phyloP scores from a whole-genome alignment of 1,140 invertebrate genomes.

The Epicauta chinensis region DNA sequence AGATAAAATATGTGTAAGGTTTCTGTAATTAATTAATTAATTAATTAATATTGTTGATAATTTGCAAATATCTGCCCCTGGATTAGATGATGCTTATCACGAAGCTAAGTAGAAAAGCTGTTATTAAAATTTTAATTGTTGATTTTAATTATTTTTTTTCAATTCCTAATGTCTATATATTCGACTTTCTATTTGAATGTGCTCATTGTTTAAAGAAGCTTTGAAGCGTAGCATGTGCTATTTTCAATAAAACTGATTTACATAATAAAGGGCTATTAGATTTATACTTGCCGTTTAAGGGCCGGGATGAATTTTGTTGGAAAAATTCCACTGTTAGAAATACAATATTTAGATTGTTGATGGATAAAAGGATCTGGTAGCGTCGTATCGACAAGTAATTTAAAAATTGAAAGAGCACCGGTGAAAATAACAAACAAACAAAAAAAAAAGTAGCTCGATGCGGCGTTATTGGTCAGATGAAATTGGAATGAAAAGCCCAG shows the following conservation, averaged over 20 bases:
- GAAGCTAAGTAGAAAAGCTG: background rate
- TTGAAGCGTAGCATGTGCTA: too few species aligned
- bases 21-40: too few species aligned
- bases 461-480: slow-evolving; percentile 19
- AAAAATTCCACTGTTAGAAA: slow-evolving; percentile 5
- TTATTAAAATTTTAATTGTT: background rate
- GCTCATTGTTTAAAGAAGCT: slow-evolving; percentile 1
- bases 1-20: too few species aligned
- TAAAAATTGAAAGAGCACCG: background rate
- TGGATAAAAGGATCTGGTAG: too few species aligned
- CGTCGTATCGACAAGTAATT: slow-evolving; percentile 3
- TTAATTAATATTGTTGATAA: too few species aligned
- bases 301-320: background rate
- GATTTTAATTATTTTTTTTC: too few species aligned
- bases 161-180: background rate
- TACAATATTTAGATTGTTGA: too few species aligned
- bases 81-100: background rate
- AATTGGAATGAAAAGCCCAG: slow-evolving; percentile 22
- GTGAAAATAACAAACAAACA: background rate
- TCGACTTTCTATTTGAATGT: slow-evolving; percentile 2
- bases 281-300: too few species aligned
- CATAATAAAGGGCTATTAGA: too few species aligned
- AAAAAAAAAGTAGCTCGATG: background rate
- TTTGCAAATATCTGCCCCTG: too few species aligned
- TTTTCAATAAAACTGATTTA: too few species aligned